phyloP scores from a whole-genome alignment of 2,797 vertebrate species.

The Molossus molossus region DNA sequence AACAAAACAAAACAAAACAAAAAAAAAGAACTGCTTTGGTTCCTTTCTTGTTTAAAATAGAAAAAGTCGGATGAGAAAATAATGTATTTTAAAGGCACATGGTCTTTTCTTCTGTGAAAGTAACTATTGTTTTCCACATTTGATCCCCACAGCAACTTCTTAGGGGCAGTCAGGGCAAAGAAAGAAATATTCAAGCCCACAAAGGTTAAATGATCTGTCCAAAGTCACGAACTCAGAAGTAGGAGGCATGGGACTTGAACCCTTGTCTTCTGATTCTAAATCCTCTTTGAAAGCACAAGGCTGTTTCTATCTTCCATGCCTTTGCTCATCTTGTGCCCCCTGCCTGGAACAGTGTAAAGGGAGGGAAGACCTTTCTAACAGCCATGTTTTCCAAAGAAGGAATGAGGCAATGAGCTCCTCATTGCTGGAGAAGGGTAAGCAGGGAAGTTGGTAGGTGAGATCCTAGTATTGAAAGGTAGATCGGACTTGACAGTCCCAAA shows the following conservation, averaged over 20 bases:
- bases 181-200: background rate
- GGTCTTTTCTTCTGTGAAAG: conserved; percentile 51
- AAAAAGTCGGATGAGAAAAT: background rate
- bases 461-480: background rate
- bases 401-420: background rate
- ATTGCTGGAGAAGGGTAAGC: background rate
- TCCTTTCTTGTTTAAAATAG: conserved; percentile 37
- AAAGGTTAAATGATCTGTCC: background rate
- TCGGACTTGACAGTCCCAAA: background rate
- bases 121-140: background rate
- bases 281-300: background rate
- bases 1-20: background rate
- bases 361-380: conserved; percentile 14
- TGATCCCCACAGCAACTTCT: background rate
- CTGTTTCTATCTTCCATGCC: background rate
- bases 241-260: background rate
- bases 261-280: background rate
- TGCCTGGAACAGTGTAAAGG: conserved; percentile 5
- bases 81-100: background rate
- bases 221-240: background rate
- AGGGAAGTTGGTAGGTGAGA: background rate
- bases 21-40: background rate
- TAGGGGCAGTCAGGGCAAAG: background rate
- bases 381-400: background rate
- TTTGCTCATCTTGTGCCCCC: background rate